Evolutionary conservation across 2,797 vertebrate species (phyloP).

Genomic region (Enteromius afrohamiltoni): DNA sequence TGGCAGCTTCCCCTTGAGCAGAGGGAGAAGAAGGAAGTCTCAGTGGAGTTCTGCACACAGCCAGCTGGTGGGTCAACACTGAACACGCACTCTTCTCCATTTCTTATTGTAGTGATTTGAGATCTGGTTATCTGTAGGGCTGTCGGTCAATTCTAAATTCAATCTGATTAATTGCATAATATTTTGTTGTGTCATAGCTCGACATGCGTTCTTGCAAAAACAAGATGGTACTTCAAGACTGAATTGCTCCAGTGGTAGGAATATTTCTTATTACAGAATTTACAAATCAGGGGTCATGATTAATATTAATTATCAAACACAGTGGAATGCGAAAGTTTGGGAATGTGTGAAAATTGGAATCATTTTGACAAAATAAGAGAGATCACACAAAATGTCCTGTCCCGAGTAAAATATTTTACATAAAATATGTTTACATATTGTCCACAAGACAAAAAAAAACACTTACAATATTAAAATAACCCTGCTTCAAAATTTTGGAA

Average conservation of each 20-base stretch:
- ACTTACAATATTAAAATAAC: too few relatives aligned
- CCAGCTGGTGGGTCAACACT: constrained; percentile 84
- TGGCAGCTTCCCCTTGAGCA: constrained; percentile 97
- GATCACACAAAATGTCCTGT: too few relatives aligned
- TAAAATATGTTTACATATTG: too few relatives aligned
- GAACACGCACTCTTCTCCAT: neutral
- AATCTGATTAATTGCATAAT: constrained; percentile 20
- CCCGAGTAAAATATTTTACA: too few relatives aligned
- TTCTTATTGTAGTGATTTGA: neutral
- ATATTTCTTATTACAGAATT: constrained; percentile 20
- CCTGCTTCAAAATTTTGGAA: too few relatives aligned
- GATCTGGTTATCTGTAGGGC: constrained; percentile 15
- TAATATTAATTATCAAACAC: neutral
- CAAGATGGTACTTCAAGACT: constrained; percentile 36
- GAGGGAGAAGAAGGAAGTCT: constrained; percentile 92
- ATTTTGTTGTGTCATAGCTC: constrained; percentile 19
- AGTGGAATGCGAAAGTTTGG: too few relatives aligned
- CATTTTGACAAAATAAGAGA: too few relatives aligned
- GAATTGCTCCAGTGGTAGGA: constrained; percentile 39
- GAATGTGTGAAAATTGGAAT: too few relatives aligned
- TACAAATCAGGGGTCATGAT: neutral
- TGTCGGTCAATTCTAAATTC: neutral
- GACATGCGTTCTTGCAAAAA: constrained; percentile 27
- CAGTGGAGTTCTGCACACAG: constrained; percentile 93
- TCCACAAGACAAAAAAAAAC: too few relatives aligned